Evolutionary conservation across 2,797 vertebrate genomes (phyloP).

Genomic region (Emydoidea blandingii): DNA sequence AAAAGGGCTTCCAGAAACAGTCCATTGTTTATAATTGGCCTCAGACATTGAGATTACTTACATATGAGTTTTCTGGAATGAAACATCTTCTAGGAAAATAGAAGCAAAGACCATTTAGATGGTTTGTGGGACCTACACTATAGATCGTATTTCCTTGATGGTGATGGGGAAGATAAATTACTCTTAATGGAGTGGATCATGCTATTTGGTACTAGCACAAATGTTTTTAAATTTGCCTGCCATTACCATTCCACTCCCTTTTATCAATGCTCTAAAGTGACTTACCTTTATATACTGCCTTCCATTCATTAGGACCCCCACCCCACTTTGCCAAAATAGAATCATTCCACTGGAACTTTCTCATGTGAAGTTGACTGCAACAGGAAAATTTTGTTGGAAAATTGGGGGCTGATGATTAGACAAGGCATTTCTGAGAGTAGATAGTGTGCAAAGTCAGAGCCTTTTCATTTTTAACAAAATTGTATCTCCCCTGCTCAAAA

Average conservation of each 20-base stretch:
- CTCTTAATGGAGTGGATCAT: neutral
- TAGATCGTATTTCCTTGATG: neutral
- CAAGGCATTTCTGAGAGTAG: neutral
- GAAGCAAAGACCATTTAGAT: neutral
- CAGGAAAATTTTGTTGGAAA: neutral
- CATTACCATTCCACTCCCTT: neutral
- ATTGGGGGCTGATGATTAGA: neutral
- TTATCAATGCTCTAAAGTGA: rapidly evolving
- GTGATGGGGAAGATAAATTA: neutral
- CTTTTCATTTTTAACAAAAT: neutral
- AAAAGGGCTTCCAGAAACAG: conserved; percentile 46
- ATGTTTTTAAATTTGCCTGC: rapidly evolving
- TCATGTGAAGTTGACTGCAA: neutral
- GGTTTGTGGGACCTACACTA: neutral
- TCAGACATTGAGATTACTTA: conserved; percentile 6
- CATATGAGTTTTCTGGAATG: conserved; percentile 49
- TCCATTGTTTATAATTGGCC: neutral
- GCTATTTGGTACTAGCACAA: neutral
- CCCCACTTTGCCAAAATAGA: neutral
- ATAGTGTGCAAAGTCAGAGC: neutral
- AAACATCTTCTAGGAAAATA: neutral
- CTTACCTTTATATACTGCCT: neutral
- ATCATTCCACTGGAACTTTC: neutral
- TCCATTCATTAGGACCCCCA: rapidly evolving
- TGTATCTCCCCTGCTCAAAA: neutral